Base-by-base conservation (phyloP, 2,113 vertebrate genomes). In the Oncorhynchus masou region DNA sequence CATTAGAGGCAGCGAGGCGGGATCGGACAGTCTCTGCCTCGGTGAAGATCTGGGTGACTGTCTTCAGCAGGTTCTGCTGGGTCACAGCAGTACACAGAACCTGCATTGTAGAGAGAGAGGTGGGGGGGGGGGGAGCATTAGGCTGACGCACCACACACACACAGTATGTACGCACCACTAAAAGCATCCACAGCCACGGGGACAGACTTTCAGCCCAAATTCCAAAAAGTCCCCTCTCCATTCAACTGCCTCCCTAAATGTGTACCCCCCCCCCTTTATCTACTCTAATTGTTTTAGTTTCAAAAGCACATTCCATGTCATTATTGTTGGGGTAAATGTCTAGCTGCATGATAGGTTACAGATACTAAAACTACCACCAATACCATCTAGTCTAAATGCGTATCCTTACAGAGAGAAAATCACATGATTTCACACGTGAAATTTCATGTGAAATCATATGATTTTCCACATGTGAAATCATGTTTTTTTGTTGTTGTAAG, bases 31-130 rank as follows among this genome's bases (percentile, higher is more conserved):
- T 90, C 76, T 96, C 96, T 0, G 93, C 94, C 0, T 96, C 94
- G 0, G 83, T 92, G 88, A 99, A 98, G 73, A 99, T 95, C 86
- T 95, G 93, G 78, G 95, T 94, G 90, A 97, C 88, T 0, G 94
- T 96, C 89, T 97, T 97, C 73, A 99, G 90, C 54, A 99, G 88
- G 57, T 93, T 93, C 81, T 98, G 96, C 75, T 97, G 96, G 25
- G 94, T 85, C 76, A 98, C 95, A 0, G 97, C 97, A 0, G 92
- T 29, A 67, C 96, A 98, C 62, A 99, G 88, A 0, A 90, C 95
- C 98, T 99, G 74, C 5, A 68, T 16, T 64, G 62, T 5, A 11
- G 8, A 25, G 67, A 8, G 20, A 16, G 31, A 19, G n/a, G n/a
- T n/a, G n/a, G n/a, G n/a, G n/a, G n/a, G n/a, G n/a, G 19, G 48